A percentile compares a stretch with the other conserved stretches of the same genome.
phyloP scores from a whole-genome alignment of 2,888 invertebrate genomes.

The Sminthurides aquaticus region DNA sequence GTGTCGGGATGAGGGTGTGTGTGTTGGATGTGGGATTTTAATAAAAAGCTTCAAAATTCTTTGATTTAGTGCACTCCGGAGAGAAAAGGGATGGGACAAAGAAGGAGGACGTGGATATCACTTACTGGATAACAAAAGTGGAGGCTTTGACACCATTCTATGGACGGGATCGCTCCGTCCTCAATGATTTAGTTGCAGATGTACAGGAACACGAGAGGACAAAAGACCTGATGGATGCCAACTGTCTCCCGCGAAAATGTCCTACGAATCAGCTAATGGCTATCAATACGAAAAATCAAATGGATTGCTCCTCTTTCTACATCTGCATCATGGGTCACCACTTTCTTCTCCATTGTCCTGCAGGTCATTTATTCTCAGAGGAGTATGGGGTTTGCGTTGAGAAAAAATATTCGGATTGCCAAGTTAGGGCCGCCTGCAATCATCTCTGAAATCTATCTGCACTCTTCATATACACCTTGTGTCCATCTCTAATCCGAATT shows the following conservation, averaged over 20 bases:
- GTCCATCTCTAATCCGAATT: no score
- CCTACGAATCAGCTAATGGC: constrained; percentile 16
- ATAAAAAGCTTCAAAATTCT: background rate
- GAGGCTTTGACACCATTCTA: background rate
- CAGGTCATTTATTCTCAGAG: constrained; percentile 14
- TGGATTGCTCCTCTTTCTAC: constrained; percentile 21
- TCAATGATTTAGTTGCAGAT: background rate
- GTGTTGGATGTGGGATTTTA: background rate
- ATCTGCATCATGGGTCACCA: constrained; percentile 21
- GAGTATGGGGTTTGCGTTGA: constrained; percentile 19
- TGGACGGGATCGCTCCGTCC: background rate
- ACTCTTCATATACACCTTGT: background rate
- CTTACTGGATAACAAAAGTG: constrained; percentile 9
- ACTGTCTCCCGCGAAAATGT: constrained; percentile 8
- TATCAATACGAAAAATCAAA: constrained; percentile 18
- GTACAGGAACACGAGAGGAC: background rate
- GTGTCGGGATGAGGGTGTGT: background rate
- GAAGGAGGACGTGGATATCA: background rate
- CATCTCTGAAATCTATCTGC: background rate
- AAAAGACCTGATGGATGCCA: background rate
- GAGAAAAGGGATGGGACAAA: background rate
- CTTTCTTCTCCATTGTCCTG: constrained; percentile 19
- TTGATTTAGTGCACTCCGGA: background rate
- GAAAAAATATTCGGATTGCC: constrained; percentile 15
- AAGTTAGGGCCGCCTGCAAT: constrained; percentile 6